A percentile compares a stretch with the other conserved stretches of the same genome.
phyloP scores from a whole-genome alignment of 1,140 invertebrate genomes.

The Zaprionus inermis region DNA sequence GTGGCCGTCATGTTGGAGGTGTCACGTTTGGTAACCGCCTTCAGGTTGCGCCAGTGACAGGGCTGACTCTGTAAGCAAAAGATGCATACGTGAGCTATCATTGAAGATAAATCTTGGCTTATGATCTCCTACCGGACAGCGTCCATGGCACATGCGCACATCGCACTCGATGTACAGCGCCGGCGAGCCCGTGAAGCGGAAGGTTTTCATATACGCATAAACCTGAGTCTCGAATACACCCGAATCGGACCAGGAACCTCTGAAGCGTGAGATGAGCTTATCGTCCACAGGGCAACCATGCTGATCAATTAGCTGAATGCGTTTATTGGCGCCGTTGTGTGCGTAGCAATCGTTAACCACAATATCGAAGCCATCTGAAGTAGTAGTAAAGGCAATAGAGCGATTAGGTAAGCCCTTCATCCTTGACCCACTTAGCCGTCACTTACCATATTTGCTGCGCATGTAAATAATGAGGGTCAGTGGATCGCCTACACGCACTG shows the following conservation, averaged over 20 bases:
- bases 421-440: not conserved
- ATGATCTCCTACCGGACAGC: constrained; percentile 89
- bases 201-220: constrained; percentile 97
- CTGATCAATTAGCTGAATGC: constrained; percentile 96
- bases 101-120: not conserved
- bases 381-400: constrained; percentile 40
- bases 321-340: constrained; percentile 96
- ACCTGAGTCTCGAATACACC: constrained; percentile 97
- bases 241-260: constrained; percentile 95
- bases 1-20: constrained; percentile 82
- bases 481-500: constrained; percentile 95
- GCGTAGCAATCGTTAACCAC: constrained; percentile 98
- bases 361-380: constrained; percentile 96
- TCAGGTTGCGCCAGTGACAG: constrained; percentile 96
- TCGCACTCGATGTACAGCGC: constrained; percentile 97
- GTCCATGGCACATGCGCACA: constrained; percentile 96
- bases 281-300: constrained; percentile 97
- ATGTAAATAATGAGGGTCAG: constrained; percentile 96
- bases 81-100: not conserved
- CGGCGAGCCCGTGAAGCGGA: constrained; percentile 96
- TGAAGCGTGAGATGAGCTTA: constrained; percentile 95
- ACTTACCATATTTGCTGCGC: constrained; percentile 95
- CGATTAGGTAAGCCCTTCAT: constrained; percentile 4
- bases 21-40: constrained; percentile 89
- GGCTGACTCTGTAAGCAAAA: constrained; percentile 90